Evolutionary conservation across 2,797 vertebrate species (phyloP).

Genomic region (Microhierax caerulescens): DNA sequence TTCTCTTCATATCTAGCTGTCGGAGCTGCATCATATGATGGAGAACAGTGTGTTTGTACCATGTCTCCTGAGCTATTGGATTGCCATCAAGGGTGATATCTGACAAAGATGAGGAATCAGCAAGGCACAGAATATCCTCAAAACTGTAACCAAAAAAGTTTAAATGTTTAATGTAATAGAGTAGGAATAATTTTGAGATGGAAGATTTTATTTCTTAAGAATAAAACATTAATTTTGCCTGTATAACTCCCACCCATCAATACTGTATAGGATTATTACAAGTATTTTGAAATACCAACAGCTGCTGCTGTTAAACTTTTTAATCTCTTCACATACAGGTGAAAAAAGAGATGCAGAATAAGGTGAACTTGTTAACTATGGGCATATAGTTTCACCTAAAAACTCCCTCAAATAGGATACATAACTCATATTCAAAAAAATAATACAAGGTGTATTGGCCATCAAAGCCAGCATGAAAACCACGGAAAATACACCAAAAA

Average conservation of each 20-base stretch:
- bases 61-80: constrained; percentile 98
- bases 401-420: neutral
- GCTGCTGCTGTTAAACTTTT: neutral
- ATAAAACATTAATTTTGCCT: neutral
- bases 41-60: constrained; percentile 95
- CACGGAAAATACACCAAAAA: neutral
- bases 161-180: constrained; percentile 41
- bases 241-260: neutral
- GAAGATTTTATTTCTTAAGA: neutral
- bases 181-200: neutral
- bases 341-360: neutral
- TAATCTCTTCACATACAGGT: neutral
- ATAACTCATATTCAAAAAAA: neutral
- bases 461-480: neutral
- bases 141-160: constrained; percentile 80
- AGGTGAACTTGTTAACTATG: neutral
- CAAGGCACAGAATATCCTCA: constrained; percentile 90
- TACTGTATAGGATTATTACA: neutral
- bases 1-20: constrained; percentile 98
- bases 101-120: constrained; percentile 86
- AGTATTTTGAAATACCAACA: neutral
- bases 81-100: constrained; percentile 99
- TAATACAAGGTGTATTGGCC: neutral
- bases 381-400: neutral
- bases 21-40: constrained; percentile 95